Percentiles rank a stretch among this genome's conserved stretches.
Conservation (phyloP, 2,888 invertebrate species). For the Leptopilina syphax region DNA sequence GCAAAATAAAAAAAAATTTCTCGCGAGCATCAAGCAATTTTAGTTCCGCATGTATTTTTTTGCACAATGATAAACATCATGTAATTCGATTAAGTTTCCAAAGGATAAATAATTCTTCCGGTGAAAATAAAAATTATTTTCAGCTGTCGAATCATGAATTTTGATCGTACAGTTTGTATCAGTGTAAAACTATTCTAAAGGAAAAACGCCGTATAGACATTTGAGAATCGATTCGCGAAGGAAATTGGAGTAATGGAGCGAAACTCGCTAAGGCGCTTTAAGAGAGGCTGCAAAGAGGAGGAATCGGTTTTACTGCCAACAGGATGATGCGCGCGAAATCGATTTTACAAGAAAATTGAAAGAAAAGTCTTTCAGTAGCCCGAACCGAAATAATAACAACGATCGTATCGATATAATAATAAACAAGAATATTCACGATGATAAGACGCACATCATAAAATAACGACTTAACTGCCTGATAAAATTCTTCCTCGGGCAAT, state of each 20-base stretch:
- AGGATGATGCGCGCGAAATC: slow-evolving; percentile 17
- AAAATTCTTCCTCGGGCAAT: background rate
- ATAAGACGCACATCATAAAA: slow-evolving; percentile 29
- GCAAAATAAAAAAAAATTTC: slow-evolving; percentile 6
- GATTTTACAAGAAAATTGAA: slow-evolving; percentile 15
- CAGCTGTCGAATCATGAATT: background rate
- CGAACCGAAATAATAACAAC: slow-evolving; percentile 15
- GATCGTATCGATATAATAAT: background rate
- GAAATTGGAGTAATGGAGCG: slow-evolving; percentile 39
- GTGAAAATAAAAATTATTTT: background rate
- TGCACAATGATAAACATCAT: slow-evolving; percentile 19
- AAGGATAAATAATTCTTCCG: background rate
- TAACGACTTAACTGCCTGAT: slow-evolving; percentile 20
- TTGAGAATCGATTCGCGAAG: slow-evolving; percentile 31
- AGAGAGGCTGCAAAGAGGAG: slow-evolving; percentile 17
- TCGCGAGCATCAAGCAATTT: background rate
- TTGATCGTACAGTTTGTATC: too few species aligned
- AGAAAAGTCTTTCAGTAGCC: slow-evolving; percentile 33
- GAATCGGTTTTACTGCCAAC: slow-evolving; percentile 34
- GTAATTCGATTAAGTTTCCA: background rate
- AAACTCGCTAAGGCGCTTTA: slow-evolving; percentile 35
- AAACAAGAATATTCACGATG: background rate
- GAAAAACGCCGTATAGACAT: slow-evolving; percentile 23
- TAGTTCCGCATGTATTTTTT: background rate
- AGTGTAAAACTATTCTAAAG: background rate